phyloP scores from a whole-genome alignment of 2,113 vertebrate genomes.

The Passer montanus region DNA sequence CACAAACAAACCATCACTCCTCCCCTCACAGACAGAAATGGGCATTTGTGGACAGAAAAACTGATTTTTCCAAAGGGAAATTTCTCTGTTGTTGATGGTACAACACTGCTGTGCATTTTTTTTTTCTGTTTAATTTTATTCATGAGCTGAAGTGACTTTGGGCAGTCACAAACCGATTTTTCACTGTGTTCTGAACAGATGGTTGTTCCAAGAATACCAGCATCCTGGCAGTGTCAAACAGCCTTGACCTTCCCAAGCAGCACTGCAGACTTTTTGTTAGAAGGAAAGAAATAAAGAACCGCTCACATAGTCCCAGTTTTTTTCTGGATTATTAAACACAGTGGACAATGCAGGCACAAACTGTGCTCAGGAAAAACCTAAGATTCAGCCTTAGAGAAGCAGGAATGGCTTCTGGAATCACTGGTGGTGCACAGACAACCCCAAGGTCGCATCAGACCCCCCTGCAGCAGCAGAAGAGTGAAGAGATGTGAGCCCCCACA shows the following conservation, averaged over 20 bases:
- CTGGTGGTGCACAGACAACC: not conserved
- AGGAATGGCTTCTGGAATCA: not conserved
- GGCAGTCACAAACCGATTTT: constrained; percentile 45
- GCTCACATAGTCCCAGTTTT: fast-evolving
- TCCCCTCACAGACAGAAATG: not conserved
- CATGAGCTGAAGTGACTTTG: constrained; percentile 43
- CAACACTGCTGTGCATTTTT: not conserved
- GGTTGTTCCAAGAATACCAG: constrained; percentile 54
- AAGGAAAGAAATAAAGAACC: not conserved
- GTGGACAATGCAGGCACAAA: not conserved
- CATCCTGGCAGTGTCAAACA: constrained; percentile 30
- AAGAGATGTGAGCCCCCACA: not conserved
- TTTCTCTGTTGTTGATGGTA: not conserved
- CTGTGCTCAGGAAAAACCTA: not conserved
- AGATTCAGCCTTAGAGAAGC: not conserved
- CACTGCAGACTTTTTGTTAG: not conserved
- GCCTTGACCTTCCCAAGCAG: constrained; percentile 42
- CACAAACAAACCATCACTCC: not conserved
- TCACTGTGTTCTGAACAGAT: constrained; percentile 40
- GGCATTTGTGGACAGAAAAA: not conserved
- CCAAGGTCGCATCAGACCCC: not conserved
- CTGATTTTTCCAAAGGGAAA: not conserved
- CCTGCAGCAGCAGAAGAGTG: not conserved
- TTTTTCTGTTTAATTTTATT: not conserved
- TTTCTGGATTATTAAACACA: not conserved